Evolutionary conservation across 2,113 vertebrate genomes (phyloP).

Genomic region (Microtus ochrogaster): DNA sequence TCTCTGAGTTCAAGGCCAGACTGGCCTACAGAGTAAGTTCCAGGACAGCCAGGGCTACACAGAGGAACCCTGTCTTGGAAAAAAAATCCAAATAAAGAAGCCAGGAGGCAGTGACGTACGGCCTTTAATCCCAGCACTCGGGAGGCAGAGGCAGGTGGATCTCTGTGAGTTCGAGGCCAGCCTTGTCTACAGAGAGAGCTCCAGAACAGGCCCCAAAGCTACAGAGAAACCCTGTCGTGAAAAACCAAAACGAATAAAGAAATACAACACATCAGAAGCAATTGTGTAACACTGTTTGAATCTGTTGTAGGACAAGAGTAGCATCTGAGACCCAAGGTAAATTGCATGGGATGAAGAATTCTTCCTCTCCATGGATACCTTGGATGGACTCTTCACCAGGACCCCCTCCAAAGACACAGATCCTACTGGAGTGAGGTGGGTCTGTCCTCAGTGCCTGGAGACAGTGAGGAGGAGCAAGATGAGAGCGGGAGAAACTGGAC

Average conservation of each 20-base stretch:
- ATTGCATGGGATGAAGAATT: background rate
- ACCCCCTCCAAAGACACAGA: background rate
- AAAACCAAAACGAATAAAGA: background rate
- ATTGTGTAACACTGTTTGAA: background rate
- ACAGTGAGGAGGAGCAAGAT: background rate
- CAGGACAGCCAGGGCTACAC: background rate
- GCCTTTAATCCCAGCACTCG: too few species aligned
- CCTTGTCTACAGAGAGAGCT: too few species aligned
- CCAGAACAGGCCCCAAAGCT: too few species aligned
- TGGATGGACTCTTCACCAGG: background rate
- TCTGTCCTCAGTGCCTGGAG: background rate
- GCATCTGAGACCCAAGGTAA: background rate
- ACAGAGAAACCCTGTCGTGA: too few species aligned
- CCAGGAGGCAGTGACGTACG: too few species aligned
- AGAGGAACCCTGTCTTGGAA: background rate
- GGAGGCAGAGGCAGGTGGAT: too few species aligned
- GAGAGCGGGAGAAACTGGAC: background rate
- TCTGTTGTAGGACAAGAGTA: background rate
- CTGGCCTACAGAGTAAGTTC: background rate
- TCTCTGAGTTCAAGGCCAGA: background rate
- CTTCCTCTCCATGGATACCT: background rate
- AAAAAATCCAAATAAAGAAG: background rate
- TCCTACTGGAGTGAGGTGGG: background rate
- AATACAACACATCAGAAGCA: background rate
- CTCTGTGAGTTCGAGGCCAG: too few species aligned